A percentile compares a stretch with the other conserved stretches of the same genome.
Evolutionary conservation across 2,888 invertebrate species (phyloP).

Genomic region (Ophioninae sp.): DNA sequence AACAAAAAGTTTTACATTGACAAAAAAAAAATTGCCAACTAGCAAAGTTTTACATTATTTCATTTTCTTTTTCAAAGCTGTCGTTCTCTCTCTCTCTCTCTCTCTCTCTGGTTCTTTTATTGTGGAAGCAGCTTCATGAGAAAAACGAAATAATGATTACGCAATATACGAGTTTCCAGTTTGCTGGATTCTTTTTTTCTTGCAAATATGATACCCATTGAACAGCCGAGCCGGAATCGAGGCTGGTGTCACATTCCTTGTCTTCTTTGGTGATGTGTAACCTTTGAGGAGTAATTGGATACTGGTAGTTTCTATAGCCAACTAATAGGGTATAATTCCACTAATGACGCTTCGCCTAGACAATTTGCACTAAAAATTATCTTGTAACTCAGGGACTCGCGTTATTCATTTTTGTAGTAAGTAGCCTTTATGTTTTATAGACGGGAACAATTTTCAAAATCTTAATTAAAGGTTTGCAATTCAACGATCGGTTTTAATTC

Average conservation of each 20-base stretch:
- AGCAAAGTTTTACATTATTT: not conserved
- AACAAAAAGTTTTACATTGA: conserved; percentile 3
- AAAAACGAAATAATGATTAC: not conserved
- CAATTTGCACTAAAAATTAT: too few relatives aligned
- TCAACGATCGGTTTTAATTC: too few relatives aligned
- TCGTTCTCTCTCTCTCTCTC: not conserved
- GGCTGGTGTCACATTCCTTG: not conserved
- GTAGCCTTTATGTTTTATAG: too few relatives aligned
- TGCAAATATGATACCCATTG: not conserved
- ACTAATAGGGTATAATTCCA: too few relatives aligned
- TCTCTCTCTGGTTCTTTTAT: not conserved
- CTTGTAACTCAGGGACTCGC: too few relatives aligned
- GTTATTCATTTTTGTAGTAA: too few relatives aligned
- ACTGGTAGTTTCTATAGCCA: not conserved
- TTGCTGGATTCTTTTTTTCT: not conserved
- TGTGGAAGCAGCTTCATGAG: not conserved
- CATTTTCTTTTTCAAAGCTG: not conserved
- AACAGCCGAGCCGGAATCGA: not conserved
- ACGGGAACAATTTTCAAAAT: too few relatives aligned
- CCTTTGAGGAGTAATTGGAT: not conserved
- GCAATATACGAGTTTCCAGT: not conserved
- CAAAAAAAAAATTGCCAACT: not conserved
- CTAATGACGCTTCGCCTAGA: too few relatives aligned
- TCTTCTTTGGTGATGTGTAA: not conserved
- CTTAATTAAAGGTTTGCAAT: too few relatives aligned